These are phyloP conservation scores for Drosophila virilis DNA, from an alignment of 1,140 invertebrate species.

Conservation along the genomic window DNA sequence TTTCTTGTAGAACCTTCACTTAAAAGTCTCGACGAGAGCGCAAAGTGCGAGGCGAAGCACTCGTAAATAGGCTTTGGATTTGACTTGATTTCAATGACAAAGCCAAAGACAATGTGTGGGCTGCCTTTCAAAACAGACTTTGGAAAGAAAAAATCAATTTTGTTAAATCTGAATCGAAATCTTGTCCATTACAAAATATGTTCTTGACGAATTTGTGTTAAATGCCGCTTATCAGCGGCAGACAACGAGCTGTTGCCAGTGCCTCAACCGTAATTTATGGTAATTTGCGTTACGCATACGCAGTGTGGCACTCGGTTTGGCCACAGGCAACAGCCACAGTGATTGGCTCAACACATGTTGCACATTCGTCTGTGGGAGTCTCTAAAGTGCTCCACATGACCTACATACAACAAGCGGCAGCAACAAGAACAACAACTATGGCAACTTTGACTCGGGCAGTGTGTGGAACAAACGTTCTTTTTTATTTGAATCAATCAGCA, in stretches of 20 bases:
- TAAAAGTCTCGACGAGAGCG: background rate
- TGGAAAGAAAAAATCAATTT: constrained; percentile 1
- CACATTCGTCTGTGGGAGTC: constrained; percentile 70
- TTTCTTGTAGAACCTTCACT: constrained; percentile 41
- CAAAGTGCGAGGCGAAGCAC: constrained; percentile 12
- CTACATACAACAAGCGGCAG: constrained; percentile 41
- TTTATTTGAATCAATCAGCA: constrained; percentile 78
- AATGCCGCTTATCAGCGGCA: constrained; percentile 56
- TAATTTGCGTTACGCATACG: constrained; percentile 78
- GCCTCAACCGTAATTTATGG: constrained; percentile 71
- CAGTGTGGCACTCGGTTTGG: constrained; percentile 56
- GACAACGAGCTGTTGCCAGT: constrained; percentile 25
- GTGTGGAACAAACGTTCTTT: constrained; percentile 23
- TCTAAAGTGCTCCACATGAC: constrained; percentile 4
- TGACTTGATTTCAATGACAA: constrained; percentile 38
- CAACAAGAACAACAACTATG: constrained; percentile 21
- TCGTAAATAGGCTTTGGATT: constrained; percentile 44
- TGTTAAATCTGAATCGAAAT: constrained; percentile 24
- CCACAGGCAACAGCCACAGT: constrained; percentile 7
- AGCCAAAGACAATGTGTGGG: constrained; percentile 29
- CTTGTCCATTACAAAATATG: constrained; percentile 39
- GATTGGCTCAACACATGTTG: constrained; percentile 41
- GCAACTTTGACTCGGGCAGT: constrained; percentile 50
- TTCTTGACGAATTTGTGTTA: constrained; percentile 62
- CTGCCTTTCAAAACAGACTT: constrained; percentile 26